phyloP scores from a whole-genome alignment of 2,113 vertebrate genomes.

The Carassius auratus region DNA sequence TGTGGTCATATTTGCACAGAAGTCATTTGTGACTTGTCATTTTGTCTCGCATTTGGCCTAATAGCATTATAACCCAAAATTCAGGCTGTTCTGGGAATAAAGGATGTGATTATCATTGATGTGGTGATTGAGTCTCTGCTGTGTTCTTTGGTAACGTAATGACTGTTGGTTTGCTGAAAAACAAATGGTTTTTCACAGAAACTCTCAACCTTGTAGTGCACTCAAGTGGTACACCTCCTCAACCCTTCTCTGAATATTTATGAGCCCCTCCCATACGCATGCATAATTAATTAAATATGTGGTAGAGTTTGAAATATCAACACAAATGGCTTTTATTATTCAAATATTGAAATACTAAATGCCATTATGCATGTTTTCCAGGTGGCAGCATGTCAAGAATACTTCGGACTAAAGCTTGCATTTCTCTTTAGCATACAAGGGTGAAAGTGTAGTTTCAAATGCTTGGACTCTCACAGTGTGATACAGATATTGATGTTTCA shows the following conservation, averaged over 20 bases:
- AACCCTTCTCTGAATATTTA: constrained; percentile 56
- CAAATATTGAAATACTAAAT: constrained; percentile 50
- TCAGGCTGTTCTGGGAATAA: background rate
- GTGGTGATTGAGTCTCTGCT: background rate
- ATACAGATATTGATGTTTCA: background rate
- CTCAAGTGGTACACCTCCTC: constrained; percentile 21
- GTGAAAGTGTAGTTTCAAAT: constrained; percentile 8
- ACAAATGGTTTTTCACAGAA: background rate
- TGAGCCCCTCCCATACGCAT: constrained; percentile 32
- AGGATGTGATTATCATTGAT: background rate
- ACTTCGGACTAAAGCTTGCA: background rate
- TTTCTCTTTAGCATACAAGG: background rate
- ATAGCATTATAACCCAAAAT: too few species aligned
- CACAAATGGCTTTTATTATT: constrained; percentile 52
- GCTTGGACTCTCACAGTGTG: background rate
- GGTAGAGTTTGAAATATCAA: constrained; percentile 32
- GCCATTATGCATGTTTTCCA: constrained; percentile 16
- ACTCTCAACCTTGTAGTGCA: constrained; percentile 15
- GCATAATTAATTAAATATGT: constrained; percentile 40
- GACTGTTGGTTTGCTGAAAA: constrained; percentile 5
- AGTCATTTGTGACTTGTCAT: background rate
- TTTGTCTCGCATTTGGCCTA: background rate
- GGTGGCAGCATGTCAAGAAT: constrained; percentile 29
- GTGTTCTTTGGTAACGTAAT: background rate
- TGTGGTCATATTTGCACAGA: background rate